Percentiles rank a stretch among this genome's conserved stretches.
Evolutionary conservation across 2,888 invertebrate genomes (phyloP).

Genomic region (Diadegma fenestrale): DNA sequence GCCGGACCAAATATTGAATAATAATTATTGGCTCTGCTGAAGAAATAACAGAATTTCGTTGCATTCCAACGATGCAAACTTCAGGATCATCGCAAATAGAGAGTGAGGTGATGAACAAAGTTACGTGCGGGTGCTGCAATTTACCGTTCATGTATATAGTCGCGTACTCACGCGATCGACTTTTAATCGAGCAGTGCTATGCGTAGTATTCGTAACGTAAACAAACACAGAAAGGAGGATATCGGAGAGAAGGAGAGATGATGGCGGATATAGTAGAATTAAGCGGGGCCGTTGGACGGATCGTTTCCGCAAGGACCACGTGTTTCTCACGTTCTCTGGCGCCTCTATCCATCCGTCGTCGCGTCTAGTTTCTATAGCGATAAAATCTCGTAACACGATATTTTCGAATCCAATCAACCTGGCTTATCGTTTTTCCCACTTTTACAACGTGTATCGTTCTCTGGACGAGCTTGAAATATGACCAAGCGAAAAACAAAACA

Average conservation of each 20-base stretch:
- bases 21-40: too few species aligned
- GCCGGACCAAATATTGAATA: too few species aligned
- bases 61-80: too few species aligned
- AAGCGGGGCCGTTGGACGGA: slow-evolving; percentile 44
- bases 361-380: slow-evolving; percentile 18
- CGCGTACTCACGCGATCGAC: slow-evolving; percentile 23
- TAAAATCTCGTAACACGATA: slow-evolving; percentile 28
- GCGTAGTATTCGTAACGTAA: slow-evolving; percentile 33
- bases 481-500: background rate
- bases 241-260: background rate
- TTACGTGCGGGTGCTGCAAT: slow-evolving; percentile 15
- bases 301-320: slow-evolving; percentile 52
- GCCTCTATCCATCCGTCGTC: slow-evolving; percentile 45
- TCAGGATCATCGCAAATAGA: background rate
- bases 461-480: background rate
- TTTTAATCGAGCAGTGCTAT: slow-evolving; percentile 19
- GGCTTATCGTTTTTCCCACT: background rate
- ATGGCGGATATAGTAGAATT: background rate
- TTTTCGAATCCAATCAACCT: background rate
- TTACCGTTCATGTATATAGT: background rate
- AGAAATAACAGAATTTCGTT: too few species aligned
- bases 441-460: background rate
- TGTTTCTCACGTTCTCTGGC: slow-evolving; percentile 41
- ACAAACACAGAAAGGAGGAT: slow-evolving; percentile 33
- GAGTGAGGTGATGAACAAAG: slow-evolving; percentile 1